Evolutionary conservation across 2,113 vertebrate species (phyloP), one percentile per base, ranked within the genome.

Genomic region (Aldabrachelys gigantea): DNA sequence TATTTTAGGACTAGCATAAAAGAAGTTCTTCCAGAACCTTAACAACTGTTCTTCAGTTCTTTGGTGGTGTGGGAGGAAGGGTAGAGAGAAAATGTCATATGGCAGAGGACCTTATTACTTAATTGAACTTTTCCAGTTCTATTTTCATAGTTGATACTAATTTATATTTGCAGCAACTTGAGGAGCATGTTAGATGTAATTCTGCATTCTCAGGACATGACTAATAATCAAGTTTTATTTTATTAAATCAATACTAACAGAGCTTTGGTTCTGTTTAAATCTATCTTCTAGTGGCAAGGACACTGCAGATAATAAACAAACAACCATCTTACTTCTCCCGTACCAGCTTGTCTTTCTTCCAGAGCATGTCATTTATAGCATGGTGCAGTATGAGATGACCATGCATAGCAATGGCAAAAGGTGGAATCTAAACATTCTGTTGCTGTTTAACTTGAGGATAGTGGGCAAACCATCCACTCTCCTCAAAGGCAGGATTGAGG

Each of bases 21-120:
- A 96, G 5, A 31, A 76, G 54, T 65, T 97, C 54, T 94, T 89
- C 41, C 53, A 52, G 94, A 89, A 5, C 31, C 89, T 89, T 93
- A 92, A 44, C 57, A 91, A 88, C 19, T 21, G 22, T 44, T 92
- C 75, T 12, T 80, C 88, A 41, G 7, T 47, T 89, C n/a, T 35
- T 0, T 1, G 47, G 85, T 29, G 35, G 47, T 90, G n/a, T 35
- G 82, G 85, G 24, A 65, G 44, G 90, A 41, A 91, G 81, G 29
- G 84, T 54, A 17, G 4, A 29, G 22, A 89, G 35, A 82, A 85
- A 27, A 85, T 27, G 56, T 50, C 35, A 10, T 8, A 49, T 1
- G 16, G 53, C 92, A 79, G 16, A 83, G 84, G 10, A 86, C 65
- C 44, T 17, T 72, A 35, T 38, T 75, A 1, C 21, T 88, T 84